phyloP scores from a whole-genome alignment of 23 tunicate species.

The Phallusia fumigata region DNA sequence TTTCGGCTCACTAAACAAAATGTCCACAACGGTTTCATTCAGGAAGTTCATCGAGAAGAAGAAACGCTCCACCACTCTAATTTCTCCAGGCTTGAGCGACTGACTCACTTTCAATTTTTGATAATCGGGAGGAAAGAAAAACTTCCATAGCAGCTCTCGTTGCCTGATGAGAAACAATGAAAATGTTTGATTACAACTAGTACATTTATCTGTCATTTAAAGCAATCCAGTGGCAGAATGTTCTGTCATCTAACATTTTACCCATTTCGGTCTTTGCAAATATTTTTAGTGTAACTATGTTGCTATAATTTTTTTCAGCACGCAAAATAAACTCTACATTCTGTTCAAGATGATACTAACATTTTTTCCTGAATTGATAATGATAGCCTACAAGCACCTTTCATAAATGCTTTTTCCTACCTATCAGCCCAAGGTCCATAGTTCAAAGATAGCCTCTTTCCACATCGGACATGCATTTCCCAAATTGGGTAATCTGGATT shows the following conservation, averaged over 20 bases:
- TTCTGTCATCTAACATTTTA: too few relatives aligned
- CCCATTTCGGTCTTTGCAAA: too few relatives aligned
- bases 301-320: too few relatives aligned
- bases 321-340: too few relatives aligned
- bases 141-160: conserved; percentile 69
- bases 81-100: conserved; percentile 36
- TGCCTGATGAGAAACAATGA: conserved; percentile 65
- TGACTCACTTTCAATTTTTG: conserved; percentile 40
- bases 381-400: too few relatives aligned
- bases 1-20: conserved; percentile 50
- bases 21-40: conserved; percentile 63
- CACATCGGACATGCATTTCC: conserved; percentile 63
- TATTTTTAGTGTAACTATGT: too few relatives aligned
- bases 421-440: conserved; percentile 98
- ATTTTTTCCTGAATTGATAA: too few relatives aligned
- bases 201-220: too few relatives aligned
- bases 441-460: conserved; percentile 65
- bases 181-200: too few relatives aligned
- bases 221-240: too few relatives aligned
- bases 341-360: too few relatives aligned
- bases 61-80: conserved; percentile 33
- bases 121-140: conserved; percentile 75
- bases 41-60: conserved; percentile 41
- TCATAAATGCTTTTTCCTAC: too few relatives aligned
- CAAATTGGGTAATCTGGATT: conserved; percentile 46